These are phyloP conservation scores for Drosophila kurseongensis DNA, from an alignment of 1,140 invertebrate species.

Conservation along the genomic window DNA sequence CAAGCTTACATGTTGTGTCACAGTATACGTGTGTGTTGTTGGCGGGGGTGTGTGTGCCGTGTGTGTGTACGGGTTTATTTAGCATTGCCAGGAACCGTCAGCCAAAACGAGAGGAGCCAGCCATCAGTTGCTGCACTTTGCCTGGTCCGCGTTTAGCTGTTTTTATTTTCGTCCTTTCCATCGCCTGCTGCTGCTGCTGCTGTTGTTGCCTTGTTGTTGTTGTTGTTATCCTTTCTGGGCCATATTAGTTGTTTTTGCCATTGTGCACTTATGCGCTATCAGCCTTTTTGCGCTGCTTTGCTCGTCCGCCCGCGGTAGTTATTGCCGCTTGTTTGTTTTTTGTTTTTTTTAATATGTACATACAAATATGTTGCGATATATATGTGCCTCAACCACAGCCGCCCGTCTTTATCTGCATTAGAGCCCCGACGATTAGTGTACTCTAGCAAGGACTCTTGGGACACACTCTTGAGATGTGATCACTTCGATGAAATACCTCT, in stretches of 20 bases:
- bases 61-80: slow-evolving; percentile 69
- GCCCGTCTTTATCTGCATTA: slow-evolving; percentile 60
- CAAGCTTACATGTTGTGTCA: slow-evolving; percentile 72
- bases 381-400: slow-evolving; percentile 25
- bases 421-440: slow-evolving; percentile 58
- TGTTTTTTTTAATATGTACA: slow-evolving; percentile 32
- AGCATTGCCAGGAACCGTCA: slow-evolving; percentile 60
- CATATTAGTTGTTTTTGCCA: slow-evolving; percentile 34
- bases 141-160: slow-evolving; percentile 56
- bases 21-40: slow-evolving; percentile 43
- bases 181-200: slow-evolving; percentile 9
- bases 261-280: slow-evolving; percentile 80
- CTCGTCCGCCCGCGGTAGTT: slow-evolving; percentile 41
- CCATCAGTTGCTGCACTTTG: slow-evolving; percentile 65
- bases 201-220: slow-evolving; percentile 21
- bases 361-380: slow-evolving; percentile 15
- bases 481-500: no score
- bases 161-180: slow-evolving; percentile 38
- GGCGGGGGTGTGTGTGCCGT: slow-evolving; percentile 42
- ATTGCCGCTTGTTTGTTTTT: slow-evolving; percentile 58
- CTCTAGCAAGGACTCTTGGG: neutral
- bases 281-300: slow-evolving; percentile 68
- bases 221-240: slow-evolving; percentile 23
- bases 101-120: slow-evolving; percentile 55
- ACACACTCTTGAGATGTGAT: neutral